Base-by-base conservation (phyloP, 2,113 vertebrate genomes). In the Notothenia coriiceps region DNA sequence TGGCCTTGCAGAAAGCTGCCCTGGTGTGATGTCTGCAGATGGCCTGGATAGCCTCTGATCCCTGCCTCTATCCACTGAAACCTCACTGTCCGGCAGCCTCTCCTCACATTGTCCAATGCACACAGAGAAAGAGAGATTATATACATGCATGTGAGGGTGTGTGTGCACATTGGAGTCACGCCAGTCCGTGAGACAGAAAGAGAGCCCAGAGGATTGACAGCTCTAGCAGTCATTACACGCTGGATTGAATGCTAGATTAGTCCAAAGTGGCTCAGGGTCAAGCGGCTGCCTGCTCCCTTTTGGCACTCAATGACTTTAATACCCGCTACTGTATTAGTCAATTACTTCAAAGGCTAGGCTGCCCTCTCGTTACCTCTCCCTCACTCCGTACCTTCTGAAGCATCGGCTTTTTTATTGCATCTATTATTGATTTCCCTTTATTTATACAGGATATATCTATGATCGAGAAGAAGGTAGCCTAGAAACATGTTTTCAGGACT, bases 211-310 rank as follows among this genome's bases (percentile, higher is more conserved):
- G 97, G 97, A 99, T 97, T 99, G 98, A 99, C 98, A 99, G 97
- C 96, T 96, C 96, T 94, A 94, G 97, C 97, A 98, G 97, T 98
- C 97, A 99, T 99, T 99, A 99, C 98, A 98, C 96, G 97, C 97
- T 98, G 98, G 97, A 98, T 98, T 99, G 97, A 98, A 99, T 99
- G 96, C 97, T 97, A 98, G 98, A 99, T 99, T 99, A 98, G 96
- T 97, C 96, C 96, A 98, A 98, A 99, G 97, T 99, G 97, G 97
- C 97, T 99, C 94, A 96, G 96, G 98, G 98, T 99, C 98, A 99
- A 96, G 96, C 96, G 96, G 96, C 97, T 97, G 96, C 96, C 96
- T 98, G 97, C 97, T 98, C 97, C 96, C 97, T 97, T 97, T 98
- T 97, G 97, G 96, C 96, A 98, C 96, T 97, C 97, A 96, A 97